Percentiles rank a stretch among this genome's conserved stretches.
These are phyloP conservation scores for Myrmecophaga tridactyla DNA, from an alignment of 2,113 vertebrate genomes.

Conservation along the genomic window DNA sequence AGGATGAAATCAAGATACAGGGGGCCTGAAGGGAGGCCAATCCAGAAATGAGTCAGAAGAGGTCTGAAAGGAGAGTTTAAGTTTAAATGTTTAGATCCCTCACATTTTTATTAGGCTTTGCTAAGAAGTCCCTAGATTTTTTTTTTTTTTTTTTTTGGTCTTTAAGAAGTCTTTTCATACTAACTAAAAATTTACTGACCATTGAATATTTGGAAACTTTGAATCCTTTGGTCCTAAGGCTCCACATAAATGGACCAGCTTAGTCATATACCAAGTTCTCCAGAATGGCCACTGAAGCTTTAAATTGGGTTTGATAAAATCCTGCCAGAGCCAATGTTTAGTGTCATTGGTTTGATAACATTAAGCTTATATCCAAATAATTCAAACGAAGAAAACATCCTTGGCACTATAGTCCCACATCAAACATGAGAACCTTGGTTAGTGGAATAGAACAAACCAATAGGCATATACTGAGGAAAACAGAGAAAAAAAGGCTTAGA, in stretches of 20 bases:
- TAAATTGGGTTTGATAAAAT: neutral
- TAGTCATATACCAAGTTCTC: neutral
- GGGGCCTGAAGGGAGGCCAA: neutral
- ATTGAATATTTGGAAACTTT: neutral
- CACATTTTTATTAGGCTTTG: neutral
- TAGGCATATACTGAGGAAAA: neutral
- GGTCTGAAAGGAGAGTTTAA: neutral
- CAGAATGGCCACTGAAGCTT: neutral
- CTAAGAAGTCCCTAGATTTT: neutral
- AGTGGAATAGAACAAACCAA: neutral
- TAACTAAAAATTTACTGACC: neutral
- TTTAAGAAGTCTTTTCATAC: neutral
- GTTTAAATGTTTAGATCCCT: neutral
- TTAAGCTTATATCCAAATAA: neutral
- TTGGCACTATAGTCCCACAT: neutral
- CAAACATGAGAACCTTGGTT: neutral
- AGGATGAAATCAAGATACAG: neutral
- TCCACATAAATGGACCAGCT: neutral
- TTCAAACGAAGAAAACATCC: neutral
- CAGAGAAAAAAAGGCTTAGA: neutral
- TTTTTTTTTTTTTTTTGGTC: neutral
- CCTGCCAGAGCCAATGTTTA: neutral
- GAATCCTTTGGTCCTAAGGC: neutral
- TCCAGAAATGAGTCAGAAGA: neutral
- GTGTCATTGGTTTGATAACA: neutral